These are phyloP conservation scores for Acleris holmiana DNA, from an alignment of 2,888 invertebrate species.

Conservation along the genomic window DNA sequence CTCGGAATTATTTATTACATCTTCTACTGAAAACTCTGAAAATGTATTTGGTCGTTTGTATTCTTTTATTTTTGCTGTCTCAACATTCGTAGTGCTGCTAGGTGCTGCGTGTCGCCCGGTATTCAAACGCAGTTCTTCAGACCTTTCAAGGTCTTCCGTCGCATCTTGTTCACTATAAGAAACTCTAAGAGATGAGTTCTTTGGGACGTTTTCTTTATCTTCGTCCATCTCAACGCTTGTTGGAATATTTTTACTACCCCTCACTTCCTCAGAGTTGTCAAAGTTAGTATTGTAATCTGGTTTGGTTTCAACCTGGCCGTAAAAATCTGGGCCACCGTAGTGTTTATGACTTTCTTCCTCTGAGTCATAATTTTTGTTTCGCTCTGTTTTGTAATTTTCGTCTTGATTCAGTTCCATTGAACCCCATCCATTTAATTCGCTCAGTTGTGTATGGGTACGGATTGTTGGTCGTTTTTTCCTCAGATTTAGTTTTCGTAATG, in stretches of 20 bases:
- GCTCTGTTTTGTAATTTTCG: slow-evolving; percentile 39
- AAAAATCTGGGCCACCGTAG: not conserved
- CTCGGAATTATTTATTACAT: slow-evolving; percentile 37
- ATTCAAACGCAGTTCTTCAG: too few species aligned
- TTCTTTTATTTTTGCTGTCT: slow-evolving; percentile 40
- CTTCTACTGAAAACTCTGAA: slow-evolving; percentile 67
- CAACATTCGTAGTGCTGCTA: too few species aligned
- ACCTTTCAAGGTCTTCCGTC: not conserved
- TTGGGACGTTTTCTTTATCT: not conserved
- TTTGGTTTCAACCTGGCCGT: not conserved
- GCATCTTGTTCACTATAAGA: not conserved
- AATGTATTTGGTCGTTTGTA: slow-evolving; percentile 53
- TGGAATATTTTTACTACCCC: not conserved
- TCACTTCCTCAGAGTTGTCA: slow-evolving; percentile 3
- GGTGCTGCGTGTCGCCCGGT: too few species aligned
- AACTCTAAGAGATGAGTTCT: not conserved
- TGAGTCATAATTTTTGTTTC: slow-evolving; percentile 25
- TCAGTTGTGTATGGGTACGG: slow-evolving; percentile 55
- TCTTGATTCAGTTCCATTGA: slow-evolving; percentile 42
- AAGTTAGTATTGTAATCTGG: slow-evolving; percentile 10
- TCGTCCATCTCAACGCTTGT: not conserved
- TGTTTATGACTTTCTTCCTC: slow-evolving; percentile 17
- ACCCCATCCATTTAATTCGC: slow-evolving; percentile 53
- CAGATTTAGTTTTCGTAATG: slow-evolving; percentile 63
- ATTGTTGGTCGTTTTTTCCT: slow-evolving; percentile 63